These are phyloP conservation scores for Drosophila serrata DNA, from an alignment of 1,140 invertebrate genomes.

Conservation along the genomic window DNA sequence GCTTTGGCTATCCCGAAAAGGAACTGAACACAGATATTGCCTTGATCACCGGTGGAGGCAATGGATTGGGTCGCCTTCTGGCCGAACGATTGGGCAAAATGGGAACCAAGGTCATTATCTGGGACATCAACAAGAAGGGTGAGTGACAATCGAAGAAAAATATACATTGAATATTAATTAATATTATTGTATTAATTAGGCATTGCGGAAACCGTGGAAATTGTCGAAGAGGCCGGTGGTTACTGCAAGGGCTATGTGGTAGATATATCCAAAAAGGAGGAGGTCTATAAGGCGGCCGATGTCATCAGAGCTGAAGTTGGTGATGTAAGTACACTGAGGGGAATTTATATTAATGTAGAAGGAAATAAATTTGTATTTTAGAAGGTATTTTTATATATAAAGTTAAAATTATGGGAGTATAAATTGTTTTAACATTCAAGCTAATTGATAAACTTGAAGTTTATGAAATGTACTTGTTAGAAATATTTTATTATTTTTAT, in stretches of 20 bases:
- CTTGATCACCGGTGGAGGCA: conserved; percentile 95
- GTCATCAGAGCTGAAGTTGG: conserved; percentile 94
- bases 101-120: conserved; percentile 93
- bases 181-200: conserved; percentile 85
- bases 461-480: background rate
- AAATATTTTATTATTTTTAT: too few relatives aligned
- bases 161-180: conserved; percentile 5
- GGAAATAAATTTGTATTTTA: too few relatives aligned
- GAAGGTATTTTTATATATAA: background rate
- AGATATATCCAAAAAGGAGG: conserved; percentile 92
- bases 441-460: too few relatives aligned
- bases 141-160: conserved; percentile 62
- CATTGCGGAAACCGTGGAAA: conserved; percentile 91
- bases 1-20: conserved; percentile 87
- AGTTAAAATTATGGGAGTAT: too few relatives aligned
- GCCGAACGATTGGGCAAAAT: conserved; percentile 92
- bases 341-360: background rate
- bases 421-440: too few relatives aligned
- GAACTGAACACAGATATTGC: conserved; percentile 91
- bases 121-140: conserved; percentile 96
- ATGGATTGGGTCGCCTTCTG: conserved; percentile 94
- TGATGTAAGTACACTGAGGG: conserved; percentile 87
- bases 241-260: conserved; percentile 91
- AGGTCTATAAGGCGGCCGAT: conserved; percentile 93
- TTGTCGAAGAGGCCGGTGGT: conserved; percentile 90